Evolutionary conservation across 2,797 vertebrate species (phyloP), one percentile per base, ranked within the genome.

Genomic region (Cirrhinus molitorella): DNA sequence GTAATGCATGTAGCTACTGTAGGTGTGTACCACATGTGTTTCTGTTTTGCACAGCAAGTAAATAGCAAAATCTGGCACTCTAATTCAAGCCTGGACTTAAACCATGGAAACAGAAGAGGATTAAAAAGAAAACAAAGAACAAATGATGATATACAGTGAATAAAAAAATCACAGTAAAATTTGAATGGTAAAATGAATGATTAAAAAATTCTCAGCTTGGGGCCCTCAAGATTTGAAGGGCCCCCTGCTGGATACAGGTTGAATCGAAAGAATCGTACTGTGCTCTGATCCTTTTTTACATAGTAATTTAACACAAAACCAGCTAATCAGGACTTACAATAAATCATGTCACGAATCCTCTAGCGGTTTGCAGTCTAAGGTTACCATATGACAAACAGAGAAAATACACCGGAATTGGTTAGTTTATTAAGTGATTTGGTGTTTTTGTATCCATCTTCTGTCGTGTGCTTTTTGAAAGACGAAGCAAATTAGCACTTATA

Each of bases 341-440:
- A 75, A 40, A 79, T 66, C 19, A 66, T 66, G 43, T 79, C 43
- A 79, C 28, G 14, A 66, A 66, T 66, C 13, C 45, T 31, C 23
- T 66, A 16, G 23, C 9, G 23, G 25, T 61, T 61, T 63, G 13
- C n/a, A 49, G 40, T 63, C 75, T 77, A 77, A 9, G 10, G n/a
- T 59, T 76, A 63, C 57, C 40, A 63, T 31, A 28, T 63, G 57
- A 61, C 40, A 77, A 77, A 66, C 45, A 51, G 28, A 63, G 55
- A 51, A 79, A 79, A 67, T 37, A 19, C 76, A 53, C 28, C 6
- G 12, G 17, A 79, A 51, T 37, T 71, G 37, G 12, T 59, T 14
- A 2, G 40, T 47, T 71, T 80, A 37, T 51, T 51, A 79, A 79
- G 19, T 72, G 40, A 72, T 49, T 37, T 61, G 67, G 19, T 81